Conservation (phyloP, 2,888 invertebrate species). For the Drosophila pseudotalamancana region DNA sequence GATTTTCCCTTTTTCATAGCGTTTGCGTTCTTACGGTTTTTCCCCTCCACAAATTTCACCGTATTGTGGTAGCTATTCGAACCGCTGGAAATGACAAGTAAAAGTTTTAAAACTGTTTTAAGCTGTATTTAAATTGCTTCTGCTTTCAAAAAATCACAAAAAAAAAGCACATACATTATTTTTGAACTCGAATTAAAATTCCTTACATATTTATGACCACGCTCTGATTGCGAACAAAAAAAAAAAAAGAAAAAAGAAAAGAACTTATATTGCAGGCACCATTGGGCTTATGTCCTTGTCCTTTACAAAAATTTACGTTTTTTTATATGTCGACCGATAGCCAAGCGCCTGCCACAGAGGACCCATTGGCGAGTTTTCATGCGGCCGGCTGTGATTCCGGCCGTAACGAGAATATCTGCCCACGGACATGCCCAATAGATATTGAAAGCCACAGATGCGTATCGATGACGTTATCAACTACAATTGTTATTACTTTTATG, state of each 20-base stretch:
- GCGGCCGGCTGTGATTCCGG: conserved; percentile 14
- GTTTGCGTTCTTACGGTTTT: conserved; percentile 1
- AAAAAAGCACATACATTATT: not conserved
- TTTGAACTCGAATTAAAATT: conserved; percentile 31
- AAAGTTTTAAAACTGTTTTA: conserved; percentile 6
- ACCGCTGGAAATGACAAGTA: not conserved
- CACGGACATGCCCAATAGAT: conserved; percentile 4
- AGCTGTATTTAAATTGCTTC: conserved; percentile 1
- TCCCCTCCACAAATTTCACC: conserved; percentile 2
- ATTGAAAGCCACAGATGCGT: conserved; percentile 19
- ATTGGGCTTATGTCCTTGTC: conserved; percentile 28
- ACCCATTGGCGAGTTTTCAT: conserved; percentile 55
- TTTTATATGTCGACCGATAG: conserved; percentile 53
- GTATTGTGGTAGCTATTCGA: not conserved
- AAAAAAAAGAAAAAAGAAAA: conserved; percentile 12
- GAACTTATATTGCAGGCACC: conserved; percentile 30
- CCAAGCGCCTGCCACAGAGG: conserved; percentile 23
- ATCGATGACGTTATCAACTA: conserved; percentile 58
- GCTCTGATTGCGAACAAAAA: conserved; percentile 16
- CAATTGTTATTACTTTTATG: conserved; percentile 48
- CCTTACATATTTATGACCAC: conserved; percentile 36
- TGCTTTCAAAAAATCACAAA: not conserved
- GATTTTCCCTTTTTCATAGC: conserved; percentile 1
- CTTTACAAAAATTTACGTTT: conserved; percentile 40
- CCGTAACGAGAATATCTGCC: conserved; percentile 17